Conservation (phyloP, 2,888 invertebrate species). For the Bombylius discolor region DNA sequence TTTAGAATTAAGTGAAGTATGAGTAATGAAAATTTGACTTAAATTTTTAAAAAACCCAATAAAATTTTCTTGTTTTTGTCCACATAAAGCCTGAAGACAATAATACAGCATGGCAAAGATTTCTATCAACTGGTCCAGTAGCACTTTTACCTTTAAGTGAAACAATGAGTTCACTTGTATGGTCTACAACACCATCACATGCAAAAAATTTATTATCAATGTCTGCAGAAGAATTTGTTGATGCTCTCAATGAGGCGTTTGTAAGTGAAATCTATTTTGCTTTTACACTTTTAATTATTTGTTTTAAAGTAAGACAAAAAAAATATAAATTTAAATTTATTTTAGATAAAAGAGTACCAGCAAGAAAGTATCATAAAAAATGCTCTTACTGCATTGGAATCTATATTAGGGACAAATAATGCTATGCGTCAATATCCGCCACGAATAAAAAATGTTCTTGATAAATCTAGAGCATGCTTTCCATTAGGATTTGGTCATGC, state of each 20-base stretch:
- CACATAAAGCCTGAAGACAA: slow-evolving; percentile 52
- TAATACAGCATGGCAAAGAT: slow-evolving; percentile 90
- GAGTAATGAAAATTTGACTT: slow-evolving; percentile 17
- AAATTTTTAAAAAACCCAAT: too few species aligned
- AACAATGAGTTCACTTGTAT: slow-evolving; percentile 78
- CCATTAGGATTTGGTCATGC: slow-evolving; percentile 88
- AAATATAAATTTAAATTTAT: not conserved
- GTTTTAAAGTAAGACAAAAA: not conserved
- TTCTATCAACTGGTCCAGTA: slow-evolving; percentile 82
- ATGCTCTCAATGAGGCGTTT: slow-evolving; percentile 75
- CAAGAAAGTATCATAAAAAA: slow-evolving; percentile 27
- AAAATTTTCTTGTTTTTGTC: too few species aligned
- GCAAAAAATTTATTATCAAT: slow-evolving; percentile 60
- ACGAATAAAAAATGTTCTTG: slow-evolving; percentile 23
- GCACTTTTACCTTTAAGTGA: slow-evolving; percentile 78
- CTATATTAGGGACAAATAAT: slow-evolving; percentile 32
- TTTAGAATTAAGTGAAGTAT: slow-evolving; percentile 45
- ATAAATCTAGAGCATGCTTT: slow-evolving; percentile 61
- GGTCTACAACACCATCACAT: slow-evolving; percentile 68
- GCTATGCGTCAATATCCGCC: slow-evolving; percentile 34
- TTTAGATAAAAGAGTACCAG: slow-evolving; percentile 26
- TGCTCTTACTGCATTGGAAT: slow-evolving; percentile 40
- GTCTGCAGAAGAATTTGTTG: slow-evolving; percentile 68
- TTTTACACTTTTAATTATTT: not conserved
- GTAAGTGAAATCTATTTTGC: slow-evolving; percentile 38